phyloP scores from a whole-genome alignment of 2,888 invertebrate genomes.

The Vandiemenella viatica region DNA sequence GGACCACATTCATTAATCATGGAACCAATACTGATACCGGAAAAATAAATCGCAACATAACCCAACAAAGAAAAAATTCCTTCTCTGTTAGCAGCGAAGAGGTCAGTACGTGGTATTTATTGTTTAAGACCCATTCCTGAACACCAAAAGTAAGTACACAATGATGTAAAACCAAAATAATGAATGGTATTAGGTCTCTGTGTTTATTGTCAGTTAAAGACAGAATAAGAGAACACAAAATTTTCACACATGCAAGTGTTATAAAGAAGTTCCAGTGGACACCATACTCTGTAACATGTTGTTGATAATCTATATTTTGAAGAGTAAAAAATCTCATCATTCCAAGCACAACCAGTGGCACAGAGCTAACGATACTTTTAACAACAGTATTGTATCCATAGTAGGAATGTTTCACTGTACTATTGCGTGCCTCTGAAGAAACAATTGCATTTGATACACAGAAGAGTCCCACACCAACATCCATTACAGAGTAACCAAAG shows the following conservation, averaged over 20 bases:
- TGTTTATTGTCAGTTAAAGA: slow-evolving; percentile 35
- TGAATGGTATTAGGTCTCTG: slow-evolving; percentile 38
- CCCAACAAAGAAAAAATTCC: slow-evolving; percentile 76
- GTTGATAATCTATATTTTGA: slow-evolving; percentile 60
- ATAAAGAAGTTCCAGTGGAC: slow-evolving; percentile 97
- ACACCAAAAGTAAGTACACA: slow-evolving; percentile 42
- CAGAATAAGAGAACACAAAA: slow-evolving; percentile 48
- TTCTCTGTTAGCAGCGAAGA: slow-evolving; percentile 78
- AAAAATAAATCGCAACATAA: slow-evolving; percentile 68
- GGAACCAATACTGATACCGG: slow-evolving; percentile 49
- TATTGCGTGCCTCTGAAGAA: slow-evolving; percentile 34
- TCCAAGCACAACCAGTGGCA: slow-evolving; percentile 44
- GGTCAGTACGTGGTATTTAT: slow-evolving; percentile 36
- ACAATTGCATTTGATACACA: slow-evolving; percentile 67
- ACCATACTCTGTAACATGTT: slow-evolving; percentile 87
- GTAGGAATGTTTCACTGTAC: background rate
- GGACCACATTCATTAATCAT: slow-evolving; percentile 28
- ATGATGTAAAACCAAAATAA: slow-evolving; percentile 49
- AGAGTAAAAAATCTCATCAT: slow-evolving; percentile 42
- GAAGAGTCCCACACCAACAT: slow-evolving; percentile 84
- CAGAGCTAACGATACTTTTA: slow-evolving; percentile 20
- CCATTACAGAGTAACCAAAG: slow-evolving; percentile 85
- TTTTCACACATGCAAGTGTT: slow-evolving; percentile 71
- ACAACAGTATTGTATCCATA: background rate
- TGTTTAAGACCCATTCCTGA: slow-evolving; percentile 53